Base-by-base conservation (phyloP, 2,888 invertebrate genomes). In the Meteorus cinctellus region DNA sequence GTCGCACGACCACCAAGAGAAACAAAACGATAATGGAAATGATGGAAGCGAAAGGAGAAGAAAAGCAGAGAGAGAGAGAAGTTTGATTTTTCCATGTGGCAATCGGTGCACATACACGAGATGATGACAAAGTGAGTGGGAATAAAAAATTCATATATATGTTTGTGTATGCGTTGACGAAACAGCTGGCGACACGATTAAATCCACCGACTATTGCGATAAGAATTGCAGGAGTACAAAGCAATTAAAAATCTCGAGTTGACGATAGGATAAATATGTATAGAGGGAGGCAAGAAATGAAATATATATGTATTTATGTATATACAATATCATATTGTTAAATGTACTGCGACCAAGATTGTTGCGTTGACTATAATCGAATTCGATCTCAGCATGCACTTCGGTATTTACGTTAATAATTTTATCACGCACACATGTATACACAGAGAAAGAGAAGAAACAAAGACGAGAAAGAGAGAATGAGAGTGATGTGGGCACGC, bases 381-480 rank as follows among this genome's bases (percentile, higher is more conserved):
- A 80, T 65, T 14, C 62, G 75, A 85, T 85, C 85, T 85, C 77
- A 82, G 82, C 85, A 84, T 84, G 85, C 85, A 85, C 84, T 78
- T 77, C 79, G 83, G 83, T 85, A 85, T 85, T 86, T 85, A 83
- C 85, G 82, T 83, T 85, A 84, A 86, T 85, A 85, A 86, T 86
- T 84, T 84, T 84, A 84, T 85, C 84, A 86, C 84, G 84, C 84
- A 82, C 76, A 75, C 78, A 29, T 27, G 72, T 68, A 59, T 24
- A 60, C 48, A 24, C 8, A 24, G 10, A 24, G 19, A 69, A 29
- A 67, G n/a, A 67, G 67, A 71, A 74, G 24, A 24, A 55, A 36
- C 1, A 67, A 19, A 36, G 51, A 34, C 27, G 59, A 6, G 65
- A 31, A 59, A 65, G 48, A 12, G 67, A 31, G 36, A 8, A 24